Evolutionary conservation across 2,113 vertebrate species (phyloP), one percentile per base, ranked within the genome.

Genomic region (Recurvirostra avosetta): DNA sequence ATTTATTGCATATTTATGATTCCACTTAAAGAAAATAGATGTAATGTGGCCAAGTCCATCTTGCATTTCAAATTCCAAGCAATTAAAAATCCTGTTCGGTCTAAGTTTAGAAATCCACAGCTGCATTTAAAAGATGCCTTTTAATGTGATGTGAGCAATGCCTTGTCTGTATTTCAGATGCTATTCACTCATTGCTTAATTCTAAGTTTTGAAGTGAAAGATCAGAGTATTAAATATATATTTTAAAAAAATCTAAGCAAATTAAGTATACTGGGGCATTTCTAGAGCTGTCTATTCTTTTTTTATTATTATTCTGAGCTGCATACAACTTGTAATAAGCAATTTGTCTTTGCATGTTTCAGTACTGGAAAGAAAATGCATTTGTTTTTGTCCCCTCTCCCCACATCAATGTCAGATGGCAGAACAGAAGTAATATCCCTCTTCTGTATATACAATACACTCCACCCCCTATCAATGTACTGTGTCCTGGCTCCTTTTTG

Each of bases 321-420:
- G 88, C 90, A 74, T 80, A 96, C 74, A 83, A 90, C 90, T 97
- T 96, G 94, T 97, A 95, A 68, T 79, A 81, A 90, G 65, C 49
- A 71, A 74, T 79, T 97, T 96, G 77, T 83, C 86, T 97, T 82
- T 97, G 97, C 96, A 96, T 97, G 97, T 96, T 89, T 93, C 67
- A 89, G 43, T 93, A 80, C 93, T 90, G 78, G 76, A 91, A 95
- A 96, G 66, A 94, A 91, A 92, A 88, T 80, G 22, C 65, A 36
- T 94, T 91, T 89, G 68, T 20, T 94, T 88, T 92, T 96, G 50
- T 91, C 77, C 36, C 81, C 25, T 86, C 19, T 83, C 92, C 70
- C 77, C 36, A 62, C 58, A 55, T 94, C 65, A 58, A 40, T 91
- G 93, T 90, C 80, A 96, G 91, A 65, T 81, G 27, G 36, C 80